Evolutionary conservation across 2,113 vertebrate genomes (phyloP).

Genomic region (Motacilla tschutschensis): DNA sequence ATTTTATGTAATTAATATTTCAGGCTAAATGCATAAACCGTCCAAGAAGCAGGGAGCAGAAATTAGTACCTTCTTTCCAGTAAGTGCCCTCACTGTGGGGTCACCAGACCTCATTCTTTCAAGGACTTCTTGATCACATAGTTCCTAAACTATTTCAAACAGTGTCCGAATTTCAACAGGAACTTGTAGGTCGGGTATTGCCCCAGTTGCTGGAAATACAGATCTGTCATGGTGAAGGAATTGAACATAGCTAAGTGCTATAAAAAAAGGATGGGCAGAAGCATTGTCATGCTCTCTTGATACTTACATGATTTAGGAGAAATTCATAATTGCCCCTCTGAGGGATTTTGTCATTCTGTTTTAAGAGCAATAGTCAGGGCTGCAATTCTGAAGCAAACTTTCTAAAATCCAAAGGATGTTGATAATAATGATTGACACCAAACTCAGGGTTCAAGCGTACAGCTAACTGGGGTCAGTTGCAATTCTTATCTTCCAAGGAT

Average conservation of each 20-base stretch:
- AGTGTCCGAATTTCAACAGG: background rate
- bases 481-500: background rate
- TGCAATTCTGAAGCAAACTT: background rate
- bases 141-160: background rate
- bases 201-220: background rate
- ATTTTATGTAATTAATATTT: background rate
- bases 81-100: background rate
- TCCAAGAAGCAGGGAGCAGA: background rate
- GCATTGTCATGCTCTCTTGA: background rate
- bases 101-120: background rate
- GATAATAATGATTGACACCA: background rate
- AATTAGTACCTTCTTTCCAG: background rate
- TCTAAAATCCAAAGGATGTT: background rate
- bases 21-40: background rate
- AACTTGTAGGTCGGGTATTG: background rate
- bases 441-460: accelerated
- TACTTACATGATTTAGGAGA: background rate
- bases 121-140: background rate
- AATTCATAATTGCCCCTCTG: background rate
- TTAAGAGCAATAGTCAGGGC: background rate
- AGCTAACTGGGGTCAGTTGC: background rate
- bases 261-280: background rate
- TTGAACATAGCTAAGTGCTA: background rate
- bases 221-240: background rate
- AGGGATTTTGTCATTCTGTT: background rate